Conservation (phyloP, 2,113 vertebrate species). For the Psammodynastes pulverulentus region DNA sequence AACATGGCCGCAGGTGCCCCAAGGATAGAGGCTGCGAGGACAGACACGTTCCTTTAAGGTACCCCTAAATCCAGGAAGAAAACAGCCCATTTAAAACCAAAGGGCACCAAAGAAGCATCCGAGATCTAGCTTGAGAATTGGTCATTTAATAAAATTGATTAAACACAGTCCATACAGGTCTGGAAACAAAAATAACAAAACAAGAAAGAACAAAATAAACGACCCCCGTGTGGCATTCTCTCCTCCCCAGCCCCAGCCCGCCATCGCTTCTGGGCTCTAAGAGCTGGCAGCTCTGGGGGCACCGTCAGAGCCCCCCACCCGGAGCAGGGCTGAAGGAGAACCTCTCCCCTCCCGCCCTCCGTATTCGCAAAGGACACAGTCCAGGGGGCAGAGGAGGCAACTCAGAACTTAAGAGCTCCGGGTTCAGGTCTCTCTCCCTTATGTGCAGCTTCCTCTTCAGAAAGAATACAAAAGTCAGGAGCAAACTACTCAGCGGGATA, state of each 20-base stretch:
- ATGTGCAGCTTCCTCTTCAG: neutral
- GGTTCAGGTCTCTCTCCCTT: neutral
- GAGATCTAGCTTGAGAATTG: constrained; percentile 54
- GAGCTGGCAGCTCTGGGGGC: neutral
- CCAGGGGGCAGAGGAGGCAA: neutral
- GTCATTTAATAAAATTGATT: constrained; percentile 64
- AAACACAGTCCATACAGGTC: constrained; percentile 51
- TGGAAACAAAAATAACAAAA: neutral
- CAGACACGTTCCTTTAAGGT: neutral
- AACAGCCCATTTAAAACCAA: neutral
- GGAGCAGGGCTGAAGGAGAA: neutral
- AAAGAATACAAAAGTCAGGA: neutral
- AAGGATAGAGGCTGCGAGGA: neutral
- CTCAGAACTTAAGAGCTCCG: too few species aligned
- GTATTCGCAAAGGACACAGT: neutral
- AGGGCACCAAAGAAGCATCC: neutral
- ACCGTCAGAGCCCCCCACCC: neutral
- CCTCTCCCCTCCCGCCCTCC: neutral
- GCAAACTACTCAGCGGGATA: neutral
- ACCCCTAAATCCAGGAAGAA: neutral
- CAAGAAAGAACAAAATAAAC: neutral
- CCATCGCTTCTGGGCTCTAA: neutral
- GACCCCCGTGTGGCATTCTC: neutral
- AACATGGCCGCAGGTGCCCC: neutral
- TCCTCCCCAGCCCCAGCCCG: neutral